These are phyloP conservation scores for Typhlichthys eigenmanni DNA, from an alignment of 2,797 vertebrate genomes.

Conservation along the genomic window DNA sequence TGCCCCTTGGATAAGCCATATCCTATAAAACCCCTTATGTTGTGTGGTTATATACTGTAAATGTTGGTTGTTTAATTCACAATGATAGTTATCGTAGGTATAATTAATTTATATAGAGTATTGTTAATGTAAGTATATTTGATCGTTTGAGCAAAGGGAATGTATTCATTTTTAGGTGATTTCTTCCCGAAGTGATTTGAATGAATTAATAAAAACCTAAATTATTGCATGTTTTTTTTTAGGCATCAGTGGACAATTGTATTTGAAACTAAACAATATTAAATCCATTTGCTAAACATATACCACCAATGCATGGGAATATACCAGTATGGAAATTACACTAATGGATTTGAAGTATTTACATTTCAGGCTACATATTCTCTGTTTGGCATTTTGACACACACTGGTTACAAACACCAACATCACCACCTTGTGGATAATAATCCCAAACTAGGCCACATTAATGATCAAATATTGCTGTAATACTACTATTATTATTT, in stretches of 20 bases:
- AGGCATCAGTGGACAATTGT: not conserved
- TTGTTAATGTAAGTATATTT: constrained; percentile 62
- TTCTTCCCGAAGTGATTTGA: constrained; percentile 70
- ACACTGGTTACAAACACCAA: not conserved
- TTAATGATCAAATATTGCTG: not conserved
- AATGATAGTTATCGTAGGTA: constrained; percentile 72
- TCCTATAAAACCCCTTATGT: constrained; percentile 64
- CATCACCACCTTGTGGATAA: constrained; percentile 40
- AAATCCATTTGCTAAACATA: not conserved
- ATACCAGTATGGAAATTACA: no score
- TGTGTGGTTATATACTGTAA: constrained; percentile 61
- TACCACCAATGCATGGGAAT: no score
- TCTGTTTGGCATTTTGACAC: not conserved
- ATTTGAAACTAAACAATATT: not conserved
- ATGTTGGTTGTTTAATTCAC: constrained; percentile 73
- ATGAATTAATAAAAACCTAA: constrained; percentile 26
- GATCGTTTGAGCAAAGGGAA: constrained; percentile 76
- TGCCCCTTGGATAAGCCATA: constrained; percentile 78
- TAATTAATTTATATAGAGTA: constrained; percentile 68
- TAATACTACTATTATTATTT: not conserved
- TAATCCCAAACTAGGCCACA: not conserved
- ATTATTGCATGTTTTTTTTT: constrained; percentile 62
- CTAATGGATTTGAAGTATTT: no score
- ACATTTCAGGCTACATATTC: no score
- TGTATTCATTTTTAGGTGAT: constrained; percentile 76